Conservation (phyloP, 2,113 vertebrate genomes). For the Otus sunia region DNA sequence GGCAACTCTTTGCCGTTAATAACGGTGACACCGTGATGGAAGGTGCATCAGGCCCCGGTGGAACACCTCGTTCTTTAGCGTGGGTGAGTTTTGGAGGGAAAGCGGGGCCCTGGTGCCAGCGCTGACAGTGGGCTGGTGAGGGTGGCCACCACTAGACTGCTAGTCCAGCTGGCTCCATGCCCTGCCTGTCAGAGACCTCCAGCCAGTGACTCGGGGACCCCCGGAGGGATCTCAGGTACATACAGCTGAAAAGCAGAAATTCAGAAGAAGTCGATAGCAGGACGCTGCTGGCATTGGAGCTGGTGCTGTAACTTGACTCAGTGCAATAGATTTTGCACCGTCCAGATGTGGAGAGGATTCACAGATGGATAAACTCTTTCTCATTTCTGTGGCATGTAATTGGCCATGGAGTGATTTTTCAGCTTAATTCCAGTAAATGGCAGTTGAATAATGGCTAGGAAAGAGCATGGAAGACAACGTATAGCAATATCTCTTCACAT, state of each 20-base stretch:
- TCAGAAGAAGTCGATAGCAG: fast-evolving
- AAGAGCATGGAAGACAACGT: not conserved
- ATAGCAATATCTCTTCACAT: fast-evolving
- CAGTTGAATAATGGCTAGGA: not conserved
- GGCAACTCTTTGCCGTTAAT: fast-evolving
- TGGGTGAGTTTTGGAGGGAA: not conserved
- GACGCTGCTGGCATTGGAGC: not conserved
- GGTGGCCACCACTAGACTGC: not conserved
- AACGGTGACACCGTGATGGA: fast-evolving
- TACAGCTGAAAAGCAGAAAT: not conserved
- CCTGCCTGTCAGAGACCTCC: not conserved
- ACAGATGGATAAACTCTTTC: not conserved
- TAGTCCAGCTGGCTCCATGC: not conserved
- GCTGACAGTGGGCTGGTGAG: fast-evolving
- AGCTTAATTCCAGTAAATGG: not conserved
- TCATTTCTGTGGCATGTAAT: not conserved
- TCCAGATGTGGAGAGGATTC: not conserved
- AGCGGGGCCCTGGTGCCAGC: fast-evolving
- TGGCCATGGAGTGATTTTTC: not conserved
- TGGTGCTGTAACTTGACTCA: not conserved
- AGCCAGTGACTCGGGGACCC: not conserved
- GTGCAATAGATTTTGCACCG: not conserved
- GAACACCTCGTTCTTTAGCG: fast-evolving
- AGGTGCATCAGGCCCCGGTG: fast-evolving
- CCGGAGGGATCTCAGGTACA: not conserved